These are phyloP conservation scores for Lutraria rhynchaena DNA, from an alignment of 1,140 invertebrate species.

Conservation along the genomic window DNA sequence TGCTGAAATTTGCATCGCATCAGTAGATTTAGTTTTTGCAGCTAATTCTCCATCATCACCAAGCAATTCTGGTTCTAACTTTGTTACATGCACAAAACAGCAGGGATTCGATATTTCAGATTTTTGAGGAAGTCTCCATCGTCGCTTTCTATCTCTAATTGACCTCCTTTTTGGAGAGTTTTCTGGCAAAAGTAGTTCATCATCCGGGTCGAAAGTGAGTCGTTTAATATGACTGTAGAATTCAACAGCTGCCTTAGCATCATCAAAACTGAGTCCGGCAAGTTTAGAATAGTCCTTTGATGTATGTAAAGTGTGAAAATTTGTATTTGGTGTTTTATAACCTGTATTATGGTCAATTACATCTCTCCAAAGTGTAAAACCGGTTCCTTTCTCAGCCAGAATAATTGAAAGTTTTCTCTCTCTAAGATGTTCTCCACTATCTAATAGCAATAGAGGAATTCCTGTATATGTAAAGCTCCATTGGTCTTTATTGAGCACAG, in stretches of 20 bases:
- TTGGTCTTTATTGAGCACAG: slow-evolving; percentile 74
- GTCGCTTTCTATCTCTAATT: too few relatives aligned
- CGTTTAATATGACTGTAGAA: slow-evolving; percentile 85
- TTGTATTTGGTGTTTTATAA: slow-evolving; percentile 85
- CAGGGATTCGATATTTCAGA: too few relatives aligned
- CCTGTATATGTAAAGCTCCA: slow-evolving; percentile 91
- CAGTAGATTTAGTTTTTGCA: too few relatives aligned
- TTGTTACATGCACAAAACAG: too few relatives aligned
- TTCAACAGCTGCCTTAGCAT: slow-evolving; percentile 87
- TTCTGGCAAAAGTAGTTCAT: too few relatives aligned
- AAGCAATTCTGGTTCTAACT: too few relatives aligned
- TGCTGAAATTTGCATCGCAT: too few relatives aligned
- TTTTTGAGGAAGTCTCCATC: too few relatives aligned
- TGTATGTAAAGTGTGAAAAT: slow-evolving; percentile 92
- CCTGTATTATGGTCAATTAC: slow-evolving; percentile 87
- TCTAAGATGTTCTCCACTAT: slow-evolving; percentile 87
- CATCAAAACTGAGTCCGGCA: slow-evolving; percentile 90
- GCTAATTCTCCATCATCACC: too few relatives aligned
- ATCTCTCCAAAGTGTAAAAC: slow-evolving; percentile 92
- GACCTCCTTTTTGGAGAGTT: too few relatives aligned
- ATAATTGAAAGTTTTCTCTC: slow-evolving; percentile 89
- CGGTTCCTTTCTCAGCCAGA: slow-evolving; percentile 91
- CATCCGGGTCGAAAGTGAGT: too few relatives aligned
- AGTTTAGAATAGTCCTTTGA: slow-evolving; percentile 86
- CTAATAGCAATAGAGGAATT: slow-evolving; percentile 90